Base-by-base conservation (phyloP, 2,113 vertebrate genomes). In the Bos javanicus region DNA sequence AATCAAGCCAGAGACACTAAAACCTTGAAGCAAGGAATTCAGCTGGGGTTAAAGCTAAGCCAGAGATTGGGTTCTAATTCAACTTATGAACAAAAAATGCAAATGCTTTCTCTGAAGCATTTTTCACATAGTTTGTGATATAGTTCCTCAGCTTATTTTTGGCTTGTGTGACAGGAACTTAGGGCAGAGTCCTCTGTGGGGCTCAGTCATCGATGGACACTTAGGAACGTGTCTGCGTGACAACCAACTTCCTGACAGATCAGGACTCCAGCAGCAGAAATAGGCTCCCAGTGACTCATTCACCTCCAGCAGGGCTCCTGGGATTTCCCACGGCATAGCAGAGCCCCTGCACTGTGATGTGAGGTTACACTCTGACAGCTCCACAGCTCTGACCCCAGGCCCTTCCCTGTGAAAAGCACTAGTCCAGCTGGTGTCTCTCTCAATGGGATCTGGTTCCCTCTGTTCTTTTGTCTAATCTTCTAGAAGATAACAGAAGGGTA, bases 201-300 rank as follows among this genome's bases (percentile, higher is more conserved):
- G 3, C 50, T 89, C 85, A 54, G 4, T 59, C 46, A 39, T 10
- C 96, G 28, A 74, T 9, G 46, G 60, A 67, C n/a, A 23, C 25
- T 80, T 62, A 54, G 78, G 56, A 97, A 96, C 48, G 9, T 62
- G n/a, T 67, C 76, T 89, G 26, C 43, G 26, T 14, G 39, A 33
- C 71, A 81, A 93, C n/a, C 86, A 89, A 83, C 26, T 94, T 95
- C 94, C 91, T 95, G 94, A 82, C 19, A 87, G 86, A 52, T 82
- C 6, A 8, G 78, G 54, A 85, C 48, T 43, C 48, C 30, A 85
- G 67, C 52, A n/a, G 67, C 0, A 1, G 78, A 97, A 97, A 52
- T 16, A 54, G 81, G 5, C 48, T 97, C 57, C n/a, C 83, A 52
- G 60, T 97, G 97, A 97, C 15, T 98, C 94, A 96, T 82, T 46